Evolutionary conservation across 2,888 invertebrate genomes (phyloP).

Genomic region (Eustalomyia histrio): DNA sequence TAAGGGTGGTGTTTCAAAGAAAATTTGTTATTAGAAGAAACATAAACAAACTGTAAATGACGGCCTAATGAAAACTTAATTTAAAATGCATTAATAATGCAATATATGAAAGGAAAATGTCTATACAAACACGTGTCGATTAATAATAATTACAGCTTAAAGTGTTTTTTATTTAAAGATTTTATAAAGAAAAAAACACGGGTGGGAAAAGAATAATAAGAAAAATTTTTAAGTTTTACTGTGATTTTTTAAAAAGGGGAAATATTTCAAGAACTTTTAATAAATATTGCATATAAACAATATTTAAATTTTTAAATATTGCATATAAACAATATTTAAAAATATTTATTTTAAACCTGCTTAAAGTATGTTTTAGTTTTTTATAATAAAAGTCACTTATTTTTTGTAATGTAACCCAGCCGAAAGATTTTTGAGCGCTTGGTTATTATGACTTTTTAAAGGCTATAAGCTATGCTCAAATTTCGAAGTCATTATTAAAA

Average conservation of each 20-base stretch:
- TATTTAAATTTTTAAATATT: too few species aligned
- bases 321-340: too few species aligned
- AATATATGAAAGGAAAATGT: neutral
- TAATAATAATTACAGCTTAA: constrained; percentile 10
- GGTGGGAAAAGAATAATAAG: neutral
- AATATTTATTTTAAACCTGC: neutral
- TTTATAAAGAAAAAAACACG: neutral
- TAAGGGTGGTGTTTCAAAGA: neutral
- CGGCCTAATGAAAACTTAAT: constrained; percentile 28
- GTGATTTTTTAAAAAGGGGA: too few species aligned
- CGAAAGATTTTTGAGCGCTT: too few species aligned
- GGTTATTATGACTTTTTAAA: too few species aligned
- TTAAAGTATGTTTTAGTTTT: neutral
- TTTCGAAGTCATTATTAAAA: too few species aligned
- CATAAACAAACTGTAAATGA: constrained; percentile 34
- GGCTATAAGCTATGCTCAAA: too few species aligned
- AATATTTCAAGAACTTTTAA: too few species aligned
- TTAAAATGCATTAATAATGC: constrained; percentile 31
- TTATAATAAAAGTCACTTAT: too few species aligned
- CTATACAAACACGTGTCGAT: constrained; percentile 24
- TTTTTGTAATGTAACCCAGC: too few species aligned
- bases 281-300: too few species aligned
- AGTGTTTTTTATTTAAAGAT: neutral
- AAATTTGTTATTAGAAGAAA: neutral
- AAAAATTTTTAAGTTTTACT: too few species aligned